Evolutionary conservation across 1,140 invertebrate genomes (phyloP), one percentile per base, ranked within the genome.

Genomic region (Mylabris phalerata): DNA sequence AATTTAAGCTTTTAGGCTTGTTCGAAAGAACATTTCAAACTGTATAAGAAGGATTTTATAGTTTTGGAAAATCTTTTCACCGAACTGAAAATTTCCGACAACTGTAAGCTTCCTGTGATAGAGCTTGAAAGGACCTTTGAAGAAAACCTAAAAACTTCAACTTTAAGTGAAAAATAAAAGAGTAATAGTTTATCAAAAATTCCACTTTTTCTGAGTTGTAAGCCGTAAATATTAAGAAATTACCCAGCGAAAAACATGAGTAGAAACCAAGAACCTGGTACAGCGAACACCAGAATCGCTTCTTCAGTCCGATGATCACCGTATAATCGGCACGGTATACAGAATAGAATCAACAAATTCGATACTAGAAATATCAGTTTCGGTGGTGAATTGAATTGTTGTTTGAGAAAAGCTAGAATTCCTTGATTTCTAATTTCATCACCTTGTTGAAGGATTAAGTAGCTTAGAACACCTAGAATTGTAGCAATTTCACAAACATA

Each of bases 181-280:
- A 19, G 19, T 19, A 19, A 19, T 19, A 19, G 19, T 19, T 19
- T 19, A 19, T 19, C 19, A 19, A 19, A 19, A 19, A 19, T 19
- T 19, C 19, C 19, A 19, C 1, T 19, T 19, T 19, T 19, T 19
- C 19, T 19, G 19, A 19, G 1, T 19, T 19, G 19, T 19, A 19
- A 19, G 19, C 19, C 19, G 19, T 2, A 19, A 19, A 19, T 19
- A 19, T 19, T 19, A 19, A 19, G 19, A 19, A 11, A 73, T 78
- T 79, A 98, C 95, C 95, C 94, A 39, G 95, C 95, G 78, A 98
- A 99, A 75, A 98, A 98, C 85, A 99, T 95, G 1, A 98, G 81
- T 50, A 97, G 85, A 75, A 98, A 95, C 95, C 96, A 99, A 7
- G 89, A 92, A 9, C 93, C 90, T 0, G 96, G 95, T 19, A 97